These are phyloP conservation scores for Trididemnum miniatum DNA, from an alignment of 23 tunicate species.

Conservation along the genomic window DNA sequence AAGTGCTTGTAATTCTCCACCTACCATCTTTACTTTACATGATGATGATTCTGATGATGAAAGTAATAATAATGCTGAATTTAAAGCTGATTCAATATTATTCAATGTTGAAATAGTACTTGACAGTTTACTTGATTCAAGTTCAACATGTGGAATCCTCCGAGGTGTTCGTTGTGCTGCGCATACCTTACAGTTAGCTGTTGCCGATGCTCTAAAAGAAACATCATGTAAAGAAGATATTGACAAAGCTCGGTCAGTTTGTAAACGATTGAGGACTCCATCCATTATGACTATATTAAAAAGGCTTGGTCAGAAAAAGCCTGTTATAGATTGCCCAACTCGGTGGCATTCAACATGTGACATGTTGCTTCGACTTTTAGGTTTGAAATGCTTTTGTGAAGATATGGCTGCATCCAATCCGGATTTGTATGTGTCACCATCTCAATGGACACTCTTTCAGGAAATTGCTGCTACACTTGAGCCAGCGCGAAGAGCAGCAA, in stretches of 20 bases:
- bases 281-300: background rate
- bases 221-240: background rate
- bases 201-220: slow-evolving; percentile 20
- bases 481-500: background rate
- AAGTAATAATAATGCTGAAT: background rate
- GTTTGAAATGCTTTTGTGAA: background rate
- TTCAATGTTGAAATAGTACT: background rate
- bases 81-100: background rate
- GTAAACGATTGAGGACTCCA: background rate
- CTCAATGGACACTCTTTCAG: slow-evolving; percentile 3
- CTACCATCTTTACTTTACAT: background rate
- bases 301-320: background rate
- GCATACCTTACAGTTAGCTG: slow-evolving; percentile 33
- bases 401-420: slow-evolving; percentile 1
- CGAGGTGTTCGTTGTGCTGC: slow-evolving; percentile 33
- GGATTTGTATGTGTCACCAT: background rate
- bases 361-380: background rate
- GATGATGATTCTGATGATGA: background rate
- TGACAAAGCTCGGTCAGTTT: background rate
- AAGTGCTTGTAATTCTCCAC: background rate
- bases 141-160: background rate
- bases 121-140: background rate
- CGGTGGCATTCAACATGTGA: background rate
- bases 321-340: background rate
- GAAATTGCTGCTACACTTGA: background rate